These are phyloP conservation scores for Rafetus swinhoei DNA, from an alignment of 2,113 vertebrate genomes.

Conservation along the genomic window DNA sequence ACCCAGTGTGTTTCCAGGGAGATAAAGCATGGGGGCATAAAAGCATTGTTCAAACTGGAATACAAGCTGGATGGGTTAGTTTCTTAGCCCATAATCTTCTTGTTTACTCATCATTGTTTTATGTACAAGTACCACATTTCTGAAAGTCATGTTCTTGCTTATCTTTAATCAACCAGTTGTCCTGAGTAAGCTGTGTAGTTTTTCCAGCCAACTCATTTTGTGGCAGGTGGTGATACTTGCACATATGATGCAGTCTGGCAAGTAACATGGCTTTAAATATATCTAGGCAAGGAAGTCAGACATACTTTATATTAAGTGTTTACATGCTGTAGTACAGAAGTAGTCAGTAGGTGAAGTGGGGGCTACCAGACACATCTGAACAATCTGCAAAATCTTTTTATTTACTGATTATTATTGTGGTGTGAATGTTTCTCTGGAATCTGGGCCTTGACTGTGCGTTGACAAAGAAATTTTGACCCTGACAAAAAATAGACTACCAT, in stretches of 20 bases:
- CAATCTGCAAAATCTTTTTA: no score
- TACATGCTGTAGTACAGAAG: not conserved
- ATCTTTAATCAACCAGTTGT: constrained; percentile 36
- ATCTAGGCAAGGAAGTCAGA: constrained; percentile 50
- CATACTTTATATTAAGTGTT: constrained; percentile 28
- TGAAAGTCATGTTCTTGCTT: constrained; percentile 36
- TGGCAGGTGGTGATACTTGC: constrained; percentile 26
- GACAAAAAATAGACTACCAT: no score
- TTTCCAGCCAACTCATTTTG: not conserved
- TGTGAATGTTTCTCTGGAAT: no score
- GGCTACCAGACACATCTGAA: no score
- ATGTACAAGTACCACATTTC: not conserved
- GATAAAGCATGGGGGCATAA: not conserved
- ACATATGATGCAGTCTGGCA: constrained; percentile 46
- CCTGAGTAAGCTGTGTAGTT: constrained; percentile 2
- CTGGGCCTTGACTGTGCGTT: no score
- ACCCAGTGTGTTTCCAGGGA: not conserved
- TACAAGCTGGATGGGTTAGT: not conserved
- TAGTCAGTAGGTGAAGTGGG: no score
- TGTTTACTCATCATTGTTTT: not conserved
- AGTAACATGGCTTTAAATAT: not conserved
- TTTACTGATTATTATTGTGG: no score
- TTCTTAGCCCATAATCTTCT: not conserved
- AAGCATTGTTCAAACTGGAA: not conserved
- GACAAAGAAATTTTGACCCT: no score